Evolutionary conservation across 2,888 invertebrate genomes (phyloP).

Genomic region (Phoronis australis): DNA sequence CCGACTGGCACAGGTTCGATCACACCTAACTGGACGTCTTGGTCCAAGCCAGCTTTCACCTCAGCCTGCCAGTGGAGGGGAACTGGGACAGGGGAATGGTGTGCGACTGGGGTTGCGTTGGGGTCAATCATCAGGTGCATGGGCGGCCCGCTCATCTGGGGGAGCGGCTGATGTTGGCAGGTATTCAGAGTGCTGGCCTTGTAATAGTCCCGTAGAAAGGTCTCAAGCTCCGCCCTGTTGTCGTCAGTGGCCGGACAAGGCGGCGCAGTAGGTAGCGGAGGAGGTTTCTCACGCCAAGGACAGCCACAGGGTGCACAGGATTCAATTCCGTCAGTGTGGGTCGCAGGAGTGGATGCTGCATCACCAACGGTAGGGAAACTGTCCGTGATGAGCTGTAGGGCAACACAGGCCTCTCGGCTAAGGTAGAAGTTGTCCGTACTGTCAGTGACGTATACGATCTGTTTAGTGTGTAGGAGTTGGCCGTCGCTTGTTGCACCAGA

Average conservation of each 20-base stretch:
- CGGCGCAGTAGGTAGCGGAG: slow-evolving; percentile 14
- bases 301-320: slow-evolving; percentile 7
- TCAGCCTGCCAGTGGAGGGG: slow-evolving; percentile 27
- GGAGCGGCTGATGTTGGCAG: slow-evolving; percentile 24
- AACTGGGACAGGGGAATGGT: slow-evolving; percentile 28
- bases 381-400: slow-evolving; percentile 19
- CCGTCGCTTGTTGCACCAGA: slow-evolving; percentile 10
- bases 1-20: slow-evolving; percentile 21
- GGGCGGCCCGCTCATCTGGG: slow-evolving; percentile 20
- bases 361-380: no score
- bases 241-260: slow-evolving; percentile 19
- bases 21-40: slow-evolving; percentile 21
- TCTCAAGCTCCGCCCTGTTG: slow-evolving; percentile 13
- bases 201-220: slow-evolving; percentile 20
- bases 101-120: slow-evolving; percentile 20
- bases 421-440: slow-evolving; percentile 23
- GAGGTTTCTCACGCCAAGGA: slow-evolving; percentile 11
- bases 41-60: slow-evolving; percentile 25
- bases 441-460: slow-evolving; percentile 28
- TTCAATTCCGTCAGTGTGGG: no score
- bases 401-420: slow-evolving; percentile 22
- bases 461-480: slow-evolving; percentile 16
- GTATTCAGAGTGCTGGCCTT: slow-evolving; percentile 28
- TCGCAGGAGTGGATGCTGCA: no score
- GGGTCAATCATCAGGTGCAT: slow-evolving; percentile 23